A percentile compares a stretch with the other conserved stretches of the same genome.
Conservation (phyloP, 2,113 vertebrate genomes). For the Actinemys pallida region DNA sequence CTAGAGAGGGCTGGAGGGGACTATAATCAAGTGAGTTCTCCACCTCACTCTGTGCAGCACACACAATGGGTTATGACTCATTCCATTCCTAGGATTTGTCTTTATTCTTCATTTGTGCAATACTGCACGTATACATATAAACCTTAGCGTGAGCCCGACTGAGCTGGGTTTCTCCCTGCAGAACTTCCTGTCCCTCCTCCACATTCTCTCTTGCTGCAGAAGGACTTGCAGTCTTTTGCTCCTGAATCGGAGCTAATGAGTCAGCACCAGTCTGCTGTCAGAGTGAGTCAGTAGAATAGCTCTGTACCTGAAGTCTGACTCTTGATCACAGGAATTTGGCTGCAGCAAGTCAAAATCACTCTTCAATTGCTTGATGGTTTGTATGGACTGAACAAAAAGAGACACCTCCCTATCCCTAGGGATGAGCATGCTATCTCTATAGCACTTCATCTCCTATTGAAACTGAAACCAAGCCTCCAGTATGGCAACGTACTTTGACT, state of each 20-base stretch:
- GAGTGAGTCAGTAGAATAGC: not conserved
- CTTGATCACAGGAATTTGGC: not conserved
- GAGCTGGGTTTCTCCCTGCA: too few relatives aligned
- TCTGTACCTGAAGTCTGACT: not conserved
- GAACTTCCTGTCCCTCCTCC: not conserved
- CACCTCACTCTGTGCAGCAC: not conserved
- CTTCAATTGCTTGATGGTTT: not conserved
- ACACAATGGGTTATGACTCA: not conserved
- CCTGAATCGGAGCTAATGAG: not conserved
- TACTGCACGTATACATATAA: not conserved
- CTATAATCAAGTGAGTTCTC: not conserved
- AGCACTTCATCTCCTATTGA: not conserved
- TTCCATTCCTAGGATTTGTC: not conserved
- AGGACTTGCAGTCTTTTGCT: not conserved
- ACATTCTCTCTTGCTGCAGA: not conserved
- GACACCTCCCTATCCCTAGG: not conserved
- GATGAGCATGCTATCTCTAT: rapidly evolving
- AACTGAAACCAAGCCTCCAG: not conserved
- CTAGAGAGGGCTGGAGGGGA: not conserved
- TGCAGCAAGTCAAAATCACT: not conserved
- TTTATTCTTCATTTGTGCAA: not conserved
- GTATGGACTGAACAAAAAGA: not conserved
- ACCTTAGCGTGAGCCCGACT: too few relatives aligned
- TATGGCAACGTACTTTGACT: too few relatives aligned
- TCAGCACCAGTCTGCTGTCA: not conserved